These are phyloP conservation scores for Paelopatides confundens DNA, from an alignment of 53 echinoderm and acorn worm species.

Conservation along the genomic window DNA sequence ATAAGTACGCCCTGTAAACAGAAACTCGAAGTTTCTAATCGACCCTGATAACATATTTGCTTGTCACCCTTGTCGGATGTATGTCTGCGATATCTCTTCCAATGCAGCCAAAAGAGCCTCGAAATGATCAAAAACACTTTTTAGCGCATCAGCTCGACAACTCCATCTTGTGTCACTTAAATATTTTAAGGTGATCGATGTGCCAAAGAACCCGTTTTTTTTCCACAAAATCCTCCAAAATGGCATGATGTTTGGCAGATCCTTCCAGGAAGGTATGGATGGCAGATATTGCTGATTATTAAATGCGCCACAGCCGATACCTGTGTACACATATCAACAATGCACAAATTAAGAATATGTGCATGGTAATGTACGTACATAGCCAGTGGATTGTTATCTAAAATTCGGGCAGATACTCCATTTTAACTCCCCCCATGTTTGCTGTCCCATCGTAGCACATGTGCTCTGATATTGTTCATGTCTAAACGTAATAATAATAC, in stretches of 20 bases:
- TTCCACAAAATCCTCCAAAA: slow-evolving; percentile 3
- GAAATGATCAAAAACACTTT: slow-evolving; percentile 29
- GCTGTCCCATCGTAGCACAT: slow-evolving; percentile 54
- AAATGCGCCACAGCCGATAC: slow-evolving; percentile 22
- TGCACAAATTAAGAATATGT: slow-evolving; percentile 38
- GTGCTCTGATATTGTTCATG: slow-evolving; percentile 36
- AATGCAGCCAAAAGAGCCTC: slow-evolving; percentile 34
- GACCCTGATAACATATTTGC: background rate
- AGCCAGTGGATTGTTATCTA: slow-evolving; percentile 22
- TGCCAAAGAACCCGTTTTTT: background rate
- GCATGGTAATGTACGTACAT: slow-evolving; percentile 44
- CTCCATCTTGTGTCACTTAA: slow-evolving; percentile 38
- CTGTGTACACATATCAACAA: slow-evolving; percentile 23
- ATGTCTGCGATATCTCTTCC: slow-evolving; percentile 27
- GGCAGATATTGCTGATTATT: slow-evolving; percentile 37
- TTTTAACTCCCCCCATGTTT: slow-evolving; percentile 43
- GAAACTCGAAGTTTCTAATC: slow-evolving; percentile 10
- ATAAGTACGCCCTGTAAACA: slow-evolving; percentile 27
- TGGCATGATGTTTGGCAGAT: slow-evolving; percentile 27
- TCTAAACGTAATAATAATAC: slow-evolving; percentile 23
- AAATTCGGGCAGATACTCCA: slow-evolving; percentile 38
- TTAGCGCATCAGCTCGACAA: slow-evolving; percentile 42
- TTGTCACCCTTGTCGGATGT: slow-evolving; percentile 6
- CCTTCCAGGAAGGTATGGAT: slow-evolving; percentile 27
- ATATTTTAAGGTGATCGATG: slow-evolving; percentile 5